phyloP scores from a whole-genome alignment of 2,113 vertebrate genomes.

The Verasper variegatus region DNA sequence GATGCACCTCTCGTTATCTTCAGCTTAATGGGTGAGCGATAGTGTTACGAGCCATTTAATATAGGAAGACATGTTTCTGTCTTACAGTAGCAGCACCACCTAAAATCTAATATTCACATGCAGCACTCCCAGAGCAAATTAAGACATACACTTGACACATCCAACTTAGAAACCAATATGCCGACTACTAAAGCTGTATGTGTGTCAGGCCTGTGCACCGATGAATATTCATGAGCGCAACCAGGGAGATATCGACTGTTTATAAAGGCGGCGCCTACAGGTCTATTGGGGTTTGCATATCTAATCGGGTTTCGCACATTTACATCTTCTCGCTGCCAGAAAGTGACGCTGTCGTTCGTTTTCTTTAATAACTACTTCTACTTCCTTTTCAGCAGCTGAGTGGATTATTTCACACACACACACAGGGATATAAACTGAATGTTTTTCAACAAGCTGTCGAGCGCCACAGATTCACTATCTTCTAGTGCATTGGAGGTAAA shows the following conservation, averaged over 20 bases:
- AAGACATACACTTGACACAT: slow-evolving; percentile 18
- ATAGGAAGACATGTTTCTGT: too few relatives aligned
- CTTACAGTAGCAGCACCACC: too few relatives aligned
- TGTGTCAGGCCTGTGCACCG: slow-evolving; percentile 11
- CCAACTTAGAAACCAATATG: slow-evolving; percentile 24
- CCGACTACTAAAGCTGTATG: slow-evolving; percentile 14
- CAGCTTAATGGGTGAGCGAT: too few relatives aligned
- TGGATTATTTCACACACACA: slow-evolving; percentile 13
- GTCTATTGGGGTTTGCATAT: slow-evolving; percentile 57
- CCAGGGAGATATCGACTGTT: slow-evolving; percentile 63
- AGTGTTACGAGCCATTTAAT: too few relatives aligned
- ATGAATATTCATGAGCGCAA: slow-evolving; percentile 57
- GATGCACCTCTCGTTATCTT: too few relatives aligned
- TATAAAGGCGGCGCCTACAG: slow-evolving; percentile 42
- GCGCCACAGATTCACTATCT: background rate
- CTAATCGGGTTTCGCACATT: slow-evolving; percentile 55
- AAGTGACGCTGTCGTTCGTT: slow-evolving; percentile 31
- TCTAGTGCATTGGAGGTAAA: background rate
- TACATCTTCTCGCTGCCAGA: slow-evolving; percentile 19
- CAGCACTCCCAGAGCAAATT: background rate
- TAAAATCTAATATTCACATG: background rate
- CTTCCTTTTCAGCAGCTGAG: background rate
- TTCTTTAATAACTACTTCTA: slow-evolving; percentile 13
- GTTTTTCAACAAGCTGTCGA: slow-evolving; percentile 33
- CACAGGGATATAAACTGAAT: slow-evolving; percentile 14